Percentiles rank a stretch among this genome's conserved stretches.
These are phyloP conservation scores for Percina caprodes DNA, from an alignment of 2,113 vertebrate genomes.

Conservation along the genomic window DNA sequence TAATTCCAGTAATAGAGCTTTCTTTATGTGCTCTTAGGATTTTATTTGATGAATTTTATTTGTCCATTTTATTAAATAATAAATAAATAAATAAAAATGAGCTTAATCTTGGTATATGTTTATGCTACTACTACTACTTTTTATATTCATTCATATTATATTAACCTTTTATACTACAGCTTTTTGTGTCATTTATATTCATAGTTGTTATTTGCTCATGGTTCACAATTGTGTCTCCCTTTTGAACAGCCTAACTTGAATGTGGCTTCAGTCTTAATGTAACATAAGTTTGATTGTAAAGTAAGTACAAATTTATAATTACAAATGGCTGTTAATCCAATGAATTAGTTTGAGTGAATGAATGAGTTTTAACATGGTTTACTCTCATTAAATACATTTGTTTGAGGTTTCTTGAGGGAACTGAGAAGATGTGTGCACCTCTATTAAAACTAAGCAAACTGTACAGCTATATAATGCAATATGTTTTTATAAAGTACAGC, in stretches of 20 bases:
- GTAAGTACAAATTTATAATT: constrained; percentile 36
- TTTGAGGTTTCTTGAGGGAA: neutral
- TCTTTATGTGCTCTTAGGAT: neutral
- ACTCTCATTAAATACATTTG: constrained; percentile 19
- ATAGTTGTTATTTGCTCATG: neutral
- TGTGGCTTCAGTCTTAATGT: constrained; percentile 25
- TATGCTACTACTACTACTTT: neutral
- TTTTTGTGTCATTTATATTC: neutral
- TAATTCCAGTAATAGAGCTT: neutral
- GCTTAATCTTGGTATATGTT: neutral
- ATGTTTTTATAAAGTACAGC: neutral
- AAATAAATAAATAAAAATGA: neutral
- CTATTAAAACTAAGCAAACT: neutral
- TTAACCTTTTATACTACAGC: constrained; percentile 3
- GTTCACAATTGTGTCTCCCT: constrained; percentile 3
- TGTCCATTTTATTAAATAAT: neutral
- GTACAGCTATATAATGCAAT: neutral
- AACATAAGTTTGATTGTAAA: constrained; percentile 29
- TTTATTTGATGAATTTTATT: neutral
- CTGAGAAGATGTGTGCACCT: neutral
- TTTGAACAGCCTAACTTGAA: neutral
- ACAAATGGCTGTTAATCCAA: constrained; percentile 57
- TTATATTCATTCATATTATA: neutral
- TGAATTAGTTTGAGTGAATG: no score
- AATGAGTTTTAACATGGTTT: constrained; percentile 14